Evolutionary conservation across 2,797 vertebrate genomes (phyloP), one percentile per base, ranked within the genome.

Genomic region (Aythya fuligula): DNA sequence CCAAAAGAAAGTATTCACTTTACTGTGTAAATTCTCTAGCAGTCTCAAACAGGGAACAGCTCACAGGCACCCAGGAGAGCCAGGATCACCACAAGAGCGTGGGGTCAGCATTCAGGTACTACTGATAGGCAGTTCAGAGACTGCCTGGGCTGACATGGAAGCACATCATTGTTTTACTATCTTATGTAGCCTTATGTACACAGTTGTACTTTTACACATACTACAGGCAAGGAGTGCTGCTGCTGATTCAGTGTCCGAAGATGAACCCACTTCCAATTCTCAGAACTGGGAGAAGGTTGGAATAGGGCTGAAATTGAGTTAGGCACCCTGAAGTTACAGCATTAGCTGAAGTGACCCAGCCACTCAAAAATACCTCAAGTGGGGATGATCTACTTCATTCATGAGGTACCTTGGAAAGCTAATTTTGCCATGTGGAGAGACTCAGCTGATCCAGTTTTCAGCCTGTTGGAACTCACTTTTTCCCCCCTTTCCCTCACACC

Each of bases 191-290:
- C 34, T 22, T 27, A 66, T 1, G 8, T 14, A 61, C 56, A 32
- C 0, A 0, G 39, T 0, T 49, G 3, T 24, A 34, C 16, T 60
- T 83, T 38, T n/a, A n/a, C 12, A 25, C 8, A 49, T 1, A 27
- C 6, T 2, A 43, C 1, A 3, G 2, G 1, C 45, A 58, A 85
- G 54, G 21, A 76, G 30, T 11, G 39, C 10, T 30, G 17, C 30
- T 56, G 13, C 22, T 32, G 25, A 73, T 65, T 14, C 34, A 22
- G 5, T 22, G 15, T 6, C 20, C 30, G 36, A 92, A 53, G 12
- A 4, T 13, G n/a, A 34, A 72, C 9, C 1, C 10, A 22, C 6
- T 34, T n/a, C 1, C 11, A 0, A 12, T 65, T 24, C 28, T 6
- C 13, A 57, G 15, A n/a, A 7, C n/a, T 7, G 8, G 6, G 14